Conservation (phyloP, 2,888 invertebrate genomes). For the Aporophyla lueneburgensis region DNA sequence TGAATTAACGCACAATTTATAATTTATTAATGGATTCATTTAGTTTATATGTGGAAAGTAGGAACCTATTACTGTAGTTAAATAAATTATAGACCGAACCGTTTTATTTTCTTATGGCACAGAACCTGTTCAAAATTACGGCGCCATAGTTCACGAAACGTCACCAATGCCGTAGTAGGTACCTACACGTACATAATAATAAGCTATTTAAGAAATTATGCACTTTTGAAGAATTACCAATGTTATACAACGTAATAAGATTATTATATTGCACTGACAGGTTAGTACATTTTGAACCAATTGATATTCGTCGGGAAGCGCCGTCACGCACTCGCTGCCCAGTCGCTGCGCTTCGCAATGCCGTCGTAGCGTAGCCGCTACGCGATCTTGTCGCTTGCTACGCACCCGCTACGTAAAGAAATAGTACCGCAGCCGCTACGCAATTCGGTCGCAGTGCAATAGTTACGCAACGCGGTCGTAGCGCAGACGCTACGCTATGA, state of each 20-base stretch:
- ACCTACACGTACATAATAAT: no score
- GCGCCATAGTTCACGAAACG: not conserved
- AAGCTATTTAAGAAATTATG: not conserved
- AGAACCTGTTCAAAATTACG: not conserved
- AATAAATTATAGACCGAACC: not conserved
- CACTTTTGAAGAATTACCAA: not conserved
- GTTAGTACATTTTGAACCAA: not conserved
- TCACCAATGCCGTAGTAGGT: not conserved
- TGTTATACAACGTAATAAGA: not conserved
- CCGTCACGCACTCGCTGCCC: not conserved
- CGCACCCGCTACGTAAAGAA: not conserved
- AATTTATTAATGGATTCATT: not conserved
- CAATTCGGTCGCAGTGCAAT: not conserved
- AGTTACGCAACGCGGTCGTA: constrained; percentile 4
- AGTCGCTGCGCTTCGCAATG: not conserved
- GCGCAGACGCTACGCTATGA: not conserved
- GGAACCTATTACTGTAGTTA: not conserved
- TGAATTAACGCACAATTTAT: not conserved
- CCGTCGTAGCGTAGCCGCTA: not conserved
- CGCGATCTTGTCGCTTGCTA: not conserved
- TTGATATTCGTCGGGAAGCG: not conserved
- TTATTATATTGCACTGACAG: not conserved
- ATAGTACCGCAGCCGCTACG: constrained; percentile 1
- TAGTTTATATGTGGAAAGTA: not conserved
- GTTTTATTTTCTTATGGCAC: not conserved